Evolutionary conservation across 2,797 vertebrate genomes (phyloP).

Genomic region (Chrysocyon brachyurus): DNA sequence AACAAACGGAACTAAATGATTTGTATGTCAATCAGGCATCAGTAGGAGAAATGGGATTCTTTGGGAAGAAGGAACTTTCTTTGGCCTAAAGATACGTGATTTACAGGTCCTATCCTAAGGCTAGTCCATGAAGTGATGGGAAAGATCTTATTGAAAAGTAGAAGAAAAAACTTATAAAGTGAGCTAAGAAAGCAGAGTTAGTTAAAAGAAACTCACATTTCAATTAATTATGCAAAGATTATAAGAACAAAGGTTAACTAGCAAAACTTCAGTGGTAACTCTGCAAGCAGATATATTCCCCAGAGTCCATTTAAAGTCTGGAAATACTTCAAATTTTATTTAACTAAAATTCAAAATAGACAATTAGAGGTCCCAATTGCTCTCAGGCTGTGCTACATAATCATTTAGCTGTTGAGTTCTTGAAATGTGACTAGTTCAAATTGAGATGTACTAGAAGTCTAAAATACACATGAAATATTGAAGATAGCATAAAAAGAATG

Average conservation of each 20-base stretch:
- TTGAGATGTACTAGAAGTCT: neutral
- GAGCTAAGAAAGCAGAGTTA: neutral
- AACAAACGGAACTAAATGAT: neutral
- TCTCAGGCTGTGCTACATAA: neutral
- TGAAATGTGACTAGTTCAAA: neutral
- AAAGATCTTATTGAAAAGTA: neutral
- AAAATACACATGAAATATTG: neutral
- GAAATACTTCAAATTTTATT: conserved; percentile 59
- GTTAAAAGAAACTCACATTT: conserved; percentile 55
- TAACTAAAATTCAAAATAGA: conserved; percentile 39
- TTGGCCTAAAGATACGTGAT: neutral
- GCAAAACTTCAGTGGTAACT: neutral
- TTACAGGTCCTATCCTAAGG: neutral
- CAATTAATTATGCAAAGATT: conserved; percentile 19
- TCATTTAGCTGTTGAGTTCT: neutral
- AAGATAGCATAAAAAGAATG: neutral
- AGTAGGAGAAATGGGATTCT: neutral
- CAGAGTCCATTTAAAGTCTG: conserved; percentile 8
- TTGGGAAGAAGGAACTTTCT: neutral
- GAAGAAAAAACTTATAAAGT: neutral
- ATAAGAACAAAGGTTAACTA: conserved; percentile 39
- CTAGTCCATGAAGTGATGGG: neutral
- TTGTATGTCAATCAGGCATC: neutral
- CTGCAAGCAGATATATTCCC: neutral
- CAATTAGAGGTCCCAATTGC: neutral